Evolutionary conservation across 1,140 invertebrate genomes (phyloP).

Genomic region (Zaprionus tsacasi): DNA sequence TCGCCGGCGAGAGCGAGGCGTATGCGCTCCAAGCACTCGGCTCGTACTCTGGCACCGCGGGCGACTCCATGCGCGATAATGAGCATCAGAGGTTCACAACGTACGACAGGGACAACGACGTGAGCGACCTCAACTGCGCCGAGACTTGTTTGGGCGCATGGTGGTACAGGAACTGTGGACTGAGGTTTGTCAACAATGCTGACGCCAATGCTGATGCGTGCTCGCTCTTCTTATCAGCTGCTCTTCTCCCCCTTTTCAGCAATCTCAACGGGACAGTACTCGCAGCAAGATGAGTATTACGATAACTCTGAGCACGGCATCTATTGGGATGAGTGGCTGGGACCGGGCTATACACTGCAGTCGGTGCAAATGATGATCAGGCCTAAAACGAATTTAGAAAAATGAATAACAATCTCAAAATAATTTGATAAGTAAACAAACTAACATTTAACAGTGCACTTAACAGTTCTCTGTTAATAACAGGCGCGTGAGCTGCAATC

Average conservation of each 20-base stretch:
- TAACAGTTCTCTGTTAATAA: no score
- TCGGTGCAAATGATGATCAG: conserved; percentile 45
- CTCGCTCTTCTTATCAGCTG: conserved; percentile 21
- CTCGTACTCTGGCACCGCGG: conserved; percentile 87
- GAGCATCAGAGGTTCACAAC: conserved; percentile 89
- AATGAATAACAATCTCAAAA: neutral
- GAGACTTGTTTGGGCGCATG: conserved; percentile 86
- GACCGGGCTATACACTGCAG: conserved; percentile 36
- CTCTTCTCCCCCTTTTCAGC: conserved; percentile 35
- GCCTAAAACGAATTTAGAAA: conserved; percentile 15
- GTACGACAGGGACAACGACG: conserved; percentile 89
- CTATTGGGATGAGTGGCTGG: conserved; percentile 45
- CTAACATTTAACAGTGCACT: no score
- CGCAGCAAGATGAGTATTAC: conserved; percentile 28
- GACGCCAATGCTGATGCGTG: neutral
- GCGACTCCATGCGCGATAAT: conserved; percentile 88
- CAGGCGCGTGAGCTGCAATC: no score
- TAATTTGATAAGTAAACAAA: no score
- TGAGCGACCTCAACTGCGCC: conserved; percentile 88
- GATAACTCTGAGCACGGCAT: conserved; percentile 34
- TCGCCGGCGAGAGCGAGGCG: conserved; percentile 87
- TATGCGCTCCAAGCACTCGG: conserved; percentile 87
- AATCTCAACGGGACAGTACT: conserved; percentile 52
- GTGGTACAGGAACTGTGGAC: conserved; percentile 86
- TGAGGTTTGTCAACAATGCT: conserved; percentile 35